Percentiles rank a stretch among this genome's conserved stretches.
phyloP scores from a whole-genome alignment of 2,888 invertebrate species.

The Luperina testacea region DNA sequence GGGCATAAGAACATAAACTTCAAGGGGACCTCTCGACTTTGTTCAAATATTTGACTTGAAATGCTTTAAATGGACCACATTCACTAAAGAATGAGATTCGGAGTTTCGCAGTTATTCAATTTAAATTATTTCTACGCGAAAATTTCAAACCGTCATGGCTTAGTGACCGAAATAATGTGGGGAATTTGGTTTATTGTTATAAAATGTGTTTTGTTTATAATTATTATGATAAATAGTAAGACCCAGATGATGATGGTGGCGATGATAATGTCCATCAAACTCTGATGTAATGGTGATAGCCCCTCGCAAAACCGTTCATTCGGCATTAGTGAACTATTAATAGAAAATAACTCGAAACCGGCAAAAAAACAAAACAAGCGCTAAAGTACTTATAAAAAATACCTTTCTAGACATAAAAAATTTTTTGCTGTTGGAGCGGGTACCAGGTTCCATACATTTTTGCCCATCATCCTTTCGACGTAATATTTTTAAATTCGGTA shows the following conservation, averaged over 20 bases:
- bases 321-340: too few species aligned
- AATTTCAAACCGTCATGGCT: conserved; percentile 41
- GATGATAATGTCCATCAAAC: too few species aligned
- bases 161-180: conserved; percentile 49
- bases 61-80: conserved; percentile 74
- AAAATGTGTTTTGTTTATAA: background rate
- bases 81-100: conserved; percentile 71
- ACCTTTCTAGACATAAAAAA: too few species aligned
- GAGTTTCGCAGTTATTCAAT: conserved; percentile 61
- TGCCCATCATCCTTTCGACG: conserved; percentile 13
- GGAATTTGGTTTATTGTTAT: conserved; percentile 18
- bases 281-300: too few species aligned
- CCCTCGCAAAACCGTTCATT: too few species aligned
- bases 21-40: conserved; percentile 73
- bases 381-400: too few species aligned
- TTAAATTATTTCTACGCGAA: conserved; percentile 65
- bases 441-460: too few species aligned
- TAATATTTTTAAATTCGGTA: conserved; percentile 20
- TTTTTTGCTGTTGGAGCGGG: too few species aligned
- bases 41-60: conserved; percentile 81
- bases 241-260: too few species aligned
- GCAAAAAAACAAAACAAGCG: too few species aligned
- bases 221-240: too few species aligned
- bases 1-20: conserved; percentile 71
- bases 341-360: too few species aligned